phyloP scores from a whole-genome alignment of 2,888 invertebrate genomes.

The Epicampocera succincta region DNA sequence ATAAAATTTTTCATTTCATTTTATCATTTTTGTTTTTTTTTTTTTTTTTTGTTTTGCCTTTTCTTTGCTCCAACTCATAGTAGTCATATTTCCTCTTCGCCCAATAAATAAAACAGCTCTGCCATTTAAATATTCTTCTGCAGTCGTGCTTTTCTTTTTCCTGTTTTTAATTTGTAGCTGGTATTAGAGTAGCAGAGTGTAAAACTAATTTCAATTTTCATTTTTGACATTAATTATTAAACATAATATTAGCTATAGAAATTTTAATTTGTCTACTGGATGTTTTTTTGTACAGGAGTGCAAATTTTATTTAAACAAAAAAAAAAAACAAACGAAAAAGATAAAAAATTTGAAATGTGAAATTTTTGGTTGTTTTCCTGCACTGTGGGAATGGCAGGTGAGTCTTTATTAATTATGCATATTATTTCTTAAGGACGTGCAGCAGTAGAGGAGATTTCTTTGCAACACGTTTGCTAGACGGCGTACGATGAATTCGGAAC shows the following conservation, averaged over 20 bases:
- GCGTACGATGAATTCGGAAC: no score
- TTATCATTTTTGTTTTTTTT: neutral
- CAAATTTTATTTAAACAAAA: conserved; percentile 3
- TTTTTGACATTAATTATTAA: conserved; percentile 71
- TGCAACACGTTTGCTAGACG: no score
- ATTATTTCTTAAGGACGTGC: no score
- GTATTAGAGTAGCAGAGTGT: conserved; percentile 45
- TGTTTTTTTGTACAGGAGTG: neutral
- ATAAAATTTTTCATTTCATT: conserved; percentile 40
- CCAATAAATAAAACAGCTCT: neutral
- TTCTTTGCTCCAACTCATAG: neutral
- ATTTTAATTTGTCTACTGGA: conserved; percentile 66
- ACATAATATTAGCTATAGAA: conserved; percentile 70
- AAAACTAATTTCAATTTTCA: conserved; percentile 67
- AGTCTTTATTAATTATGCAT: neutral
- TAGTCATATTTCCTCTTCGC: neutral
- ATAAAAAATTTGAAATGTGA: neutral
- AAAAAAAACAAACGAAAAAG: no score
- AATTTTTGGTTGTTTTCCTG: neutral
- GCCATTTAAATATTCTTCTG: conserved; percentile 15
- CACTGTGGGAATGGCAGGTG: neutral
- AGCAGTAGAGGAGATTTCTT: no score
- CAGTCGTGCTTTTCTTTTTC: neutral
- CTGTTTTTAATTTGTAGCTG: conserved; percentile 8
- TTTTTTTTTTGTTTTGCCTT: no score